A percentile compares a stretch with the other conserved stretches of the same genome.
Conservation (phyloP, 2,113 vertebrate genomes). For the Dipodomys ordii region DNA sequence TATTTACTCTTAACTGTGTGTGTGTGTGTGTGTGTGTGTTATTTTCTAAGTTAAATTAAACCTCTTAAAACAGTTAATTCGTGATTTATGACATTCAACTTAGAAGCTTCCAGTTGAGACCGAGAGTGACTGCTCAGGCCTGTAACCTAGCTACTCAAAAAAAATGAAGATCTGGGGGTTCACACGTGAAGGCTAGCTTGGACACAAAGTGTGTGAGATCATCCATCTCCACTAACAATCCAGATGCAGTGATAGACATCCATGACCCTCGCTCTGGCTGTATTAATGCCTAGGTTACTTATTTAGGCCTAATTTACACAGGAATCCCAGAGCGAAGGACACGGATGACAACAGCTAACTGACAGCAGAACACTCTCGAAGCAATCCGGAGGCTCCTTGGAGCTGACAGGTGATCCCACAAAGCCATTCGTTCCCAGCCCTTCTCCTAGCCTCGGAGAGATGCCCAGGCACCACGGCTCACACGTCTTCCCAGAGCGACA, state of each 20-base stretch:
- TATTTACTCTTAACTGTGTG: neutral
- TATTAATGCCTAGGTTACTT: neutral
- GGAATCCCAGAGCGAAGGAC: neutral
- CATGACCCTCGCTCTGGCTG: too few relatives aligned
- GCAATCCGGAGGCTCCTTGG: neutral
- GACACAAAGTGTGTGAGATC: too few relatives aligned
- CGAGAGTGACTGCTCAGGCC: too few relatives aligned
- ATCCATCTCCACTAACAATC: too few relatives aligned
- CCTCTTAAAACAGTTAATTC: neutral
- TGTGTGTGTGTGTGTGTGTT: too few relatives aligned
- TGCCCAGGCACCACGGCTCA: neutral
- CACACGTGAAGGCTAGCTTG: too few relatives aligned
- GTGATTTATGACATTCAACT: neutral
- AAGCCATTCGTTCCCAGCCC: neutral
- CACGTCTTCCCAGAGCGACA: neutral
- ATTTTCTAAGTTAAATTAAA: slow-evolving; percentile 15
- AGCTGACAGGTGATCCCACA: neutral
- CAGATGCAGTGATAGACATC: too few relatives aligned
- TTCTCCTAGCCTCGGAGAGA: neutral
- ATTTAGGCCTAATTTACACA: neutral
- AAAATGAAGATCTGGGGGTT: too few relatives aligned
- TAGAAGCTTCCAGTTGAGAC: neutral
- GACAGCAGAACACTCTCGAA: neutral
- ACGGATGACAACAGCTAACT: neutral
- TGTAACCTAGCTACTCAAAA: too few relatives aligned